Evolutionary conservation across 2,888 invertebrate species (phyloP), one percentile per base, ranked within the genome.

Genomic region (Poecilobothrus nobilitatus): DNA sequence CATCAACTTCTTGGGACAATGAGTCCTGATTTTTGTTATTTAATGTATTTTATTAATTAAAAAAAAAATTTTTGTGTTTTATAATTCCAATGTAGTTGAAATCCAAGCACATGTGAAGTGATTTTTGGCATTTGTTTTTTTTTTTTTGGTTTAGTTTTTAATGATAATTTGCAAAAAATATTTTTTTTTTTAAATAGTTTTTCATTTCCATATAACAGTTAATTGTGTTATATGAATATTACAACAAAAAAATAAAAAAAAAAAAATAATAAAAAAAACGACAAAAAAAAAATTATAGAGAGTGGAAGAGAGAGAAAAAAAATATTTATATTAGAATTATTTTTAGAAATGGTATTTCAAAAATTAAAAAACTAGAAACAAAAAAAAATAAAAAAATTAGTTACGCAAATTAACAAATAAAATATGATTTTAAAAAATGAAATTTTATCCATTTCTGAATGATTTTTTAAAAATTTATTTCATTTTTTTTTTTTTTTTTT

Each of bases 1-100:
- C 86, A 80, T 88, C 87, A 79, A 92, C 85, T 81, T 89, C 89
- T 84, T 85, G 85, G 82, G 84, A 84, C 78, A 87, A 84, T 78
- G 84, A 81, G 81, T 86, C 87, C 87, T 87, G 78, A 34, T 20
- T 34, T 27, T 22, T 22, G 15, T 64, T 12, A 63, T 20, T 63
- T 64, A 33, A 27, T 2, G 20, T 62, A 7, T 62, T 62, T 62
- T 62, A n/a, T 62, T n/a, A n/a, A n/a, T 62, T 20, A 62, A 20
- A 21, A n/a, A 62, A 62, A 62, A 62, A 27, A 27, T 62, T 4
- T 21, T 27, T 27, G 2, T 27, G 2, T 27, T 27, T 27, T 27
- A 27, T 27, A 27, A 27, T 27, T 27, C 27, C 27, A 27, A 27
- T n/a, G n/a, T n/a, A 27, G 27, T 27, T 27, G 27, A 27, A 27